Evolutionary conservation across 2,113 vertebrate species (phyloP).

Genomic region (human): GRCh38 chr2:190560501-190561000

Average conservation of each 20-base stretch:
- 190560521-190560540: not conserved
- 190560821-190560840: not conserved
- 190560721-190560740: not conserved
- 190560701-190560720: not conserved
- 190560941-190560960: not conserved
- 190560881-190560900: not conserved
- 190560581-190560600: not conserved
- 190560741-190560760: not conserved
- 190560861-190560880: not conserved
- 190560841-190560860: not conserved
- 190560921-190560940: not conserved
- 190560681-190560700: not conserved
- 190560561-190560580: not conserved
- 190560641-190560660: not conserved
- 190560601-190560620: not conserved
- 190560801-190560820: not conserved
- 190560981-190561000: not conserved
- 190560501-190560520: conserved; percentile 15
- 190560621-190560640: not conserved
- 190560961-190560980: not conserved
- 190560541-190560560: not conserved
- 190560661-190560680: not conserved
- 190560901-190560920: conserved; percentile 23
- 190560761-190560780: not conserved
- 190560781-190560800: not conserved